Evolutionary conservation across 2,113 vertebrate genomes (phyloP), one percentile per base, ranked within the genome.

Genomic region (Podarcis raffonei): DNA sequence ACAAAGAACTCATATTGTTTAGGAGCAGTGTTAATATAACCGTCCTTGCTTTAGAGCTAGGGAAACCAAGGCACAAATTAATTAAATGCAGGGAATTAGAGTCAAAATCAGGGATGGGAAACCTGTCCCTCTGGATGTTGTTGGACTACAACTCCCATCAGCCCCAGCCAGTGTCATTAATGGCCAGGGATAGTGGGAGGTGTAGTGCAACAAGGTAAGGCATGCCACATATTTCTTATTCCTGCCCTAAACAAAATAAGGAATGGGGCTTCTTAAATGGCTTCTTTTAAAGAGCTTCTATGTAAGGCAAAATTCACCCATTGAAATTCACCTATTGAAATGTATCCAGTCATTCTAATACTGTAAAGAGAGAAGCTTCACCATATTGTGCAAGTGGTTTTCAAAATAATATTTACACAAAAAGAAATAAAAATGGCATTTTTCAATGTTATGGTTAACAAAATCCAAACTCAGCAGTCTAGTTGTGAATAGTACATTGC

Each of bases 401-500:
- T 23, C 22, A 37, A 66, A 82, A 82, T 35, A 81, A 81, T 25
- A 65, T n/a, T n/a, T 18, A 48, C 78, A 76, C 37, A 76, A 83
- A 93, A 92, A 80, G 32, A 94, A 85, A 91, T 84, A 87, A 85
- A 90, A 85, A 48, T 6, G 86, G 82, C 32, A 90, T 57, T 62
- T 79, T 93, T 85, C 85, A 85, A 42, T n/a, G 35, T 87, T 94
- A 85, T 91, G 87, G 89, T 84, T 68, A 68, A n/a, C 18, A 27
- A 86, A 90, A 91, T 90, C 88, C 22, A 87, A 78, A 91, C 93
- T 91, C 86, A 89, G 76, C 72, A 32, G 1, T 87, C 89, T 87
- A 92, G 88, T 93, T 87, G 89, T 87, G 89, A 93, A 88, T 69
- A 81, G 93, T 89, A 74, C 72, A 20, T 79, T 87, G 87, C 89